Evolutionary conservation across 2,888 invertebrate species (phyloP).

Genomic region (Ectropis crepuscularia): DNA sequence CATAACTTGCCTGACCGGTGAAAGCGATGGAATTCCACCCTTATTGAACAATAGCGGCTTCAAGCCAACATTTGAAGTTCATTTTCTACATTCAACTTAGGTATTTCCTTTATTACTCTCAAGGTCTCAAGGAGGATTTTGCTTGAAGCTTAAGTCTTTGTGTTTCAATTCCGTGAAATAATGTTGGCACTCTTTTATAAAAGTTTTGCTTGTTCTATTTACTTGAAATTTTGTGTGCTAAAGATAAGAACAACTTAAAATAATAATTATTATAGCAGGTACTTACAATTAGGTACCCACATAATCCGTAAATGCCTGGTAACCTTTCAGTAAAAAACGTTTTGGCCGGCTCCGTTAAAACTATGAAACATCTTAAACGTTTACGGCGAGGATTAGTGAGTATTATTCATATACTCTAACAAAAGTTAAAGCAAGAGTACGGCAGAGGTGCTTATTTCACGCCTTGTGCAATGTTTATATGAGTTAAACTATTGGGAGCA

Average conservation of each 20-base stretch:
- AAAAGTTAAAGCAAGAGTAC: no score
- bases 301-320: no score
- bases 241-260: background rate
- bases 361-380: no score
- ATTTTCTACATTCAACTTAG: slow-evolving; percentile 46
- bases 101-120: slow-evolving; percentile 47
- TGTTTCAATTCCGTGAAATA: slow-evolving; percentile 33
- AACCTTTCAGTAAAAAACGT: no score
- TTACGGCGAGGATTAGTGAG: no score
- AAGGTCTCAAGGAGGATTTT: slow-evolving; percentile 35
- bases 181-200: slow-evolving; percentile 23
- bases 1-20: slow-evolving; percentile 58
- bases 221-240: background rate
- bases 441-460: no score
- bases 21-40: slow-evolving; percentile 61
- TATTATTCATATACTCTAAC: no score
- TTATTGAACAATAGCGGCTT: slow-evolving; percentile 60
- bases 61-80: slow-evolving; percentile 53
- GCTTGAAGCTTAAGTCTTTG: slow-evolving; percentile 33
- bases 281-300: no score
- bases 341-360: no score
- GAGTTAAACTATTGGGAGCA: no score
- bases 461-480: no score
- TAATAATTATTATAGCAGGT: no score
- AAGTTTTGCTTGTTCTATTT: slow-evolving; percentile 10